These are phyloP conservation scores for Platanista minor DNA, from an alignment of 2,113 vertebrate genomes.

Conservation along the genomic window DNA sequence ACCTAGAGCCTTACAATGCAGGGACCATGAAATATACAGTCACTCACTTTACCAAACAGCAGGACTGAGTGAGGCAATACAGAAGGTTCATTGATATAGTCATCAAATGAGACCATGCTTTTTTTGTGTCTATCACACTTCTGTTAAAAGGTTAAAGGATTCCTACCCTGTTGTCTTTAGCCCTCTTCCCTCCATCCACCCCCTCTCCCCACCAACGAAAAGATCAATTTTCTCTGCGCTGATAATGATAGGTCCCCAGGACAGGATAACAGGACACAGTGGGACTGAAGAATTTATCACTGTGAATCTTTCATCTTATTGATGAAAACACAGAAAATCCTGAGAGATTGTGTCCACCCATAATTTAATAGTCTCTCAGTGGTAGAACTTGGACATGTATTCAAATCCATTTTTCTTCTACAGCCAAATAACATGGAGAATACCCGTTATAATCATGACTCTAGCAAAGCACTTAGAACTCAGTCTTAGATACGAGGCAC, in stretches of 20 bases:
- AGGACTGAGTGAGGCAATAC: background rate
- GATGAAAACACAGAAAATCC: background rate
- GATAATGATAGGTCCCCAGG: background rate
- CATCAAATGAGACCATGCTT: background rate
- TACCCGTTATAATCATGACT: background rate
- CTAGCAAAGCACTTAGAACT: background rate
- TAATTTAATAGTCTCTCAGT: background rate
- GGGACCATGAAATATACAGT: background rate
- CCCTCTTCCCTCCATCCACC: fast-evolving
- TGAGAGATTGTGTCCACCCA: background rate
- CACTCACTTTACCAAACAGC: background rate
- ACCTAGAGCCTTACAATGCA: background rate
- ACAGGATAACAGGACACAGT: background rate
- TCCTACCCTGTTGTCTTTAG: background rate
- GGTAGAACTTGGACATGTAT: background rate
- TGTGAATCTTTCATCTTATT: background rate
- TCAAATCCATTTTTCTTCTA: background rate
- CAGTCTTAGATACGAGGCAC: background rate
- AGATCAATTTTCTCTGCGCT: background rate
- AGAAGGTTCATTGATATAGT: background rate
- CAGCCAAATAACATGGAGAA: background rate
- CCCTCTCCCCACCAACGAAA: fast-evolving
- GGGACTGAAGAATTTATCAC: background rate
- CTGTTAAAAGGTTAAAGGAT: background rate
- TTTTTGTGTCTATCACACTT: background rate